Percentiles rank a stretch among this genome's conserved stretches.
Evolutionary conservation across 2,888 invertebrate genomes (phyloP).

Genomic region (Drosophila pseudotakahashii): DNA sequence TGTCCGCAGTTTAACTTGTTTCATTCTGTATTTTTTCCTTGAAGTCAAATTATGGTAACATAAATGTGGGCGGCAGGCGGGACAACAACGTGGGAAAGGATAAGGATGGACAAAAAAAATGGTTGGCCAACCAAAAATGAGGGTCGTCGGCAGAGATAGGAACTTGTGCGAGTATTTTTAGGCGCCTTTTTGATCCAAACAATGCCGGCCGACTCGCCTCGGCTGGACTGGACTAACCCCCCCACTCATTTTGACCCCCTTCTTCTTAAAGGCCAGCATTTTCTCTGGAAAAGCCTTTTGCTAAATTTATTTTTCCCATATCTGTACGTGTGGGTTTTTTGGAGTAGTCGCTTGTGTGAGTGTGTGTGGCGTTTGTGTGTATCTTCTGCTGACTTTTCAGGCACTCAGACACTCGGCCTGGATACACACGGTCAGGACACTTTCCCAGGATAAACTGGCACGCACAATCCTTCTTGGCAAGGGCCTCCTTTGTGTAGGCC

Average conservation of each 20-base stretch:
- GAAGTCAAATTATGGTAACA: conserved; percentile 79
- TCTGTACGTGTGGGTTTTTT: conserved; percentile 11
- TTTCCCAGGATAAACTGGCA: conserved; percentile 48
- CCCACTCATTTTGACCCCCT: conserved; percentile 15
- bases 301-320: conserved; percentile 65
- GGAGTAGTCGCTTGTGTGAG: conserved; percentile 30
- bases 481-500: conserved; percentile 73
- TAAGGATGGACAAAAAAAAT: conserved; percentile 53
- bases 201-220: conserved; percentile 24
- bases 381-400: conserved; percentile 73
- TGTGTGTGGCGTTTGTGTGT: conserved; percentile 54
- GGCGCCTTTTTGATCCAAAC: conserved; percentile 65
- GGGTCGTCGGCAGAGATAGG: conserved; percentile 72
- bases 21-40: conserved; percentile 28
- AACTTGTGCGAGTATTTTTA: conserved; percentile 73
- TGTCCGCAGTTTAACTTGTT: conserved; percentile 14
- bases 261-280: conserved; percentile 47
- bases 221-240: no score
- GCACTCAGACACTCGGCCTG: conserved; percentile 35
- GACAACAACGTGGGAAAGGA: conserved; percentile 46
- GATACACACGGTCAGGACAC: conserved; percentile 40
- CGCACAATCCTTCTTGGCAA: conserved; percentile 76
- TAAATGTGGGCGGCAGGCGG: conserved; percentile 68
- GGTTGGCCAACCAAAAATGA: conserved; percentile 75
- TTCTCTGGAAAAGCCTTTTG: conserved; percentile 65